Base-by-base conservation (phyloP, 2,888 invertebrate genomes). In the Strigamia crassipes region DNA sequence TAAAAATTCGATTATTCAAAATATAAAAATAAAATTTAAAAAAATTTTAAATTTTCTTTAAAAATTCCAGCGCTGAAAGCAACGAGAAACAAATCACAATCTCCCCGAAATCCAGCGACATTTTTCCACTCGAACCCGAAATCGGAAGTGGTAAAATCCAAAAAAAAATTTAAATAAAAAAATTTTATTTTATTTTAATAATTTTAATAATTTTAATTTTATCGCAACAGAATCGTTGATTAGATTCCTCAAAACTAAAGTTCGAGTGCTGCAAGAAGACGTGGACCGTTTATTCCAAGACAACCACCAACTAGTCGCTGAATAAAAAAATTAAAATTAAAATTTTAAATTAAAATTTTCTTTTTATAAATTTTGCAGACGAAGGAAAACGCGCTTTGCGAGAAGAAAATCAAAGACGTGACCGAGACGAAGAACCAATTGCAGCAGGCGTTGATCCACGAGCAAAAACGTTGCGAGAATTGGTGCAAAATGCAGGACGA, bases 371-470 rank as follows among this genome's bases (percentile, higher is more conserved):
- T 83, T n/a, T n/a, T 82, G 3, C 82, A 88, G 87, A 88, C 88
- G 78, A 88, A 88, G 83, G 87, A 87, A 81, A 86, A 86, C 79
- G 86, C 86, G 31, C 84, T 83, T 31, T 82, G 87, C n/a, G 84
- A 84, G 21, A 83, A 84, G 12, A 86, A 86, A 81, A 82, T 88
- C 21, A 88, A 88, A 84, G 88, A 88, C 21, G 81, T 87, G 13
- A 89, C 89, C 81, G 89, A 89, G 10, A 89, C 89, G 46, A 84
- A 87, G 78, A 86, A 86, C 1, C 84, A 88, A 73, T 83, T 88
- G 10, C 84, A 86, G 21, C 84, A 87, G 51, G 87, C 86, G 10
- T 85, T 86, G 41, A 85, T 85, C 1, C 83, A 86, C 15, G 86
- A 88, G 66, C 87, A 88, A 82, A 84, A 86, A 8, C 87, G 88